Conservation (phyloP, 2,888 invertebrate species). For the Oeneis ivallda region DNA sequence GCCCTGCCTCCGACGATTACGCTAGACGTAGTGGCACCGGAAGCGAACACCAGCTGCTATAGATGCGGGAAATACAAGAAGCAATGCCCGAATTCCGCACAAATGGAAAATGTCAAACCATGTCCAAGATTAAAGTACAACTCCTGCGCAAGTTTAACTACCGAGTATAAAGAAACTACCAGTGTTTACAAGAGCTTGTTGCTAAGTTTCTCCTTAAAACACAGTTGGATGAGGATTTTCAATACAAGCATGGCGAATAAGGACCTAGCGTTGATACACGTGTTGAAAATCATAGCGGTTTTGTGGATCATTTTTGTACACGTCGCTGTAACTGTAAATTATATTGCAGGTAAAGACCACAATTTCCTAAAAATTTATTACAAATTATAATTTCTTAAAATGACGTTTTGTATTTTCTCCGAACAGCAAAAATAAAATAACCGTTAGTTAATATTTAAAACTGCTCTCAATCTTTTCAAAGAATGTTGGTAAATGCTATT, state of each 20-base stretch:
- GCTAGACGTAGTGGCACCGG: conserved; percentile 66
- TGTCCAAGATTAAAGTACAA: conserved; percentile 64
- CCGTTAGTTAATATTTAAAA: neutral
- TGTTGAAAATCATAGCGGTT: conserved; percentile 83
- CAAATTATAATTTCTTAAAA: neutral
- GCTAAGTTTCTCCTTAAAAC: conserved; percentile 68
- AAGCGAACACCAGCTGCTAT: conserved; percentile 60
- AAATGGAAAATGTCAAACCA: conserved; percentile 48
- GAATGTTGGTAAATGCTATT: conserved; percentile 8
- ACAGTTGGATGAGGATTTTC: conserved; percentile 68
- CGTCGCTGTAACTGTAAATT: conserved; percentile 83
- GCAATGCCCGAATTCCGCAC: conserved; percentile 58
- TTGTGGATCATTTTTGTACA: conserved; percentile 85
- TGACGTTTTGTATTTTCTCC: neutral
- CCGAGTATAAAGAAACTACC: conserved; percentile 55
- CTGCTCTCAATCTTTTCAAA: neutral
- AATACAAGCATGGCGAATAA: conserved; percentile 75
- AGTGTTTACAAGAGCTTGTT: conserved; percentile 57
- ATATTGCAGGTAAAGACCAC: conserved; percentile 79
- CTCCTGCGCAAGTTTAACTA: conserved; percentile 60
- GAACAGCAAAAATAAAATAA: neutral
- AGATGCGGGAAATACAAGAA: conserved; percentile 72
- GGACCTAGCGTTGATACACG: conserved; percentile 81
- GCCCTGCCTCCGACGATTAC: conserved; percentile 63
- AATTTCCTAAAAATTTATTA: neutral